Evolutionary conservation across 1,140 invertebrate species (phyloP).

Genomic region (Plutomurus gul): DNA sequence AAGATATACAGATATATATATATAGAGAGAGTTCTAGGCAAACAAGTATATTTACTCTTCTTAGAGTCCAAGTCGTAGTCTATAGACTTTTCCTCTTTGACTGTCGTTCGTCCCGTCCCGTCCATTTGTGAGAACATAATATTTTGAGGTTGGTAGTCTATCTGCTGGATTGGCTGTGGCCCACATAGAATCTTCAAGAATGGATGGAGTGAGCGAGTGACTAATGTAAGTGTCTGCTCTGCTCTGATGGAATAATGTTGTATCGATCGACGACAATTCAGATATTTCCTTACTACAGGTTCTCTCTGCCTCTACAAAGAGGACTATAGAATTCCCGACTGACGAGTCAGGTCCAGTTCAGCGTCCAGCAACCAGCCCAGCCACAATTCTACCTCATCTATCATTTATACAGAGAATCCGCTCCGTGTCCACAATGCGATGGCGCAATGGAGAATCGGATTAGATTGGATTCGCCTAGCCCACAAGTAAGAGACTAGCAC

Average conservation of each 20-base stretch:
- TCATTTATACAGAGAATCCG: conserved; percentile 16
- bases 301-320: not conserved
- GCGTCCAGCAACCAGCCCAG: conserved; percentile 5
- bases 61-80: no score
- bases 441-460: not conserved
- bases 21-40: no score
- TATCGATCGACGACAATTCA: not conserved
- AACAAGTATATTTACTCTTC: no score
- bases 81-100: no score
- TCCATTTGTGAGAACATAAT: no score
- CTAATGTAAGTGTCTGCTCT: not conserved
- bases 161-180: no score
- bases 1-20: not conserved
- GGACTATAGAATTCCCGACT: not conserved
- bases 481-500: no score
- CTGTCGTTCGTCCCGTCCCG: no score
- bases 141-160: no score
- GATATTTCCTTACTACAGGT: not conserved
- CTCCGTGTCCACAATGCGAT: not conserved
- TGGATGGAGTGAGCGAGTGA: not conserved
- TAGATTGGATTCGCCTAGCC: no score
- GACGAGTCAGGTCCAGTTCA: conserved; percentile 3
- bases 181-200: not conserved
- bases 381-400: not conserved
- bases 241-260: not conserved